Evolutionary conservation across 2,797 vertebrate genomes (phyloP), one percentile per base, ranked within the genome.

Genomic region (Antrozous pallidus): DNA sequence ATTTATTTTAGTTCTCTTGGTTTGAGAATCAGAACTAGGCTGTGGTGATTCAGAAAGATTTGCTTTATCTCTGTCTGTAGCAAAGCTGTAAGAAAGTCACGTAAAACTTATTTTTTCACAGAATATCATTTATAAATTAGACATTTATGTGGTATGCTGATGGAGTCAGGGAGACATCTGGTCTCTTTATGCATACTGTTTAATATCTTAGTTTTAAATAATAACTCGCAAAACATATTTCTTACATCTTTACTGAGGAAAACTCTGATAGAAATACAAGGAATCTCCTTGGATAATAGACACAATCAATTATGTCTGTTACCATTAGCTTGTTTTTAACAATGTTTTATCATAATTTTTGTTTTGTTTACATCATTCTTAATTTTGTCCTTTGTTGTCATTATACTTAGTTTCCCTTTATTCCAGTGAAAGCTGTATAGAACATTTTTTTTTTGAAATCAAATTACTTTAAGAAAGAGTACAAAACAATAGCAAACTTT

Each of bases 191-290:
- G 22, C 6, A 20, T 90, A 77, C 17, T 74, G 11, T 65, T 93
- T 92, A 83, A 67, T 70, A 91, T 38, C 6, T 28, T 65, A 79
- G n/a, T 67, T 83, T 92, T 84, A 92, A 88, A 54, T 22, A 78
- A 73, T 36, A 73, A 51, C 18, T 75, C 93, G 13, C 8, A 51
- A 90, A 83, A 36, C 14, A 40, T 12, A 65, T 89, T 79, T 93
- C 40, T 82, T 77, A 4, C 61, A 42, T 65, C 67, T 73, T 80
- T 74, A 38, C 69, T 88, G 54, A 31, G 58, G 51, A 88, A 90
- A 63, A 26, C 6, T 90, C 24, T 47, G 22, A 61, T 28, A 82
- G 28, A 78, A 78, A 5, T 7, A 67, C 6, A 38, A 22, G 33
- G 24, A 36, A 77, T 42, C 51, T 77, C 28, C 18, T 63, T 73